These are phyloP conservation scores for Notothenia rossii DNA, from an alignment of 2,113 vertebrate species.

Conservation along the genomic window DNA sequence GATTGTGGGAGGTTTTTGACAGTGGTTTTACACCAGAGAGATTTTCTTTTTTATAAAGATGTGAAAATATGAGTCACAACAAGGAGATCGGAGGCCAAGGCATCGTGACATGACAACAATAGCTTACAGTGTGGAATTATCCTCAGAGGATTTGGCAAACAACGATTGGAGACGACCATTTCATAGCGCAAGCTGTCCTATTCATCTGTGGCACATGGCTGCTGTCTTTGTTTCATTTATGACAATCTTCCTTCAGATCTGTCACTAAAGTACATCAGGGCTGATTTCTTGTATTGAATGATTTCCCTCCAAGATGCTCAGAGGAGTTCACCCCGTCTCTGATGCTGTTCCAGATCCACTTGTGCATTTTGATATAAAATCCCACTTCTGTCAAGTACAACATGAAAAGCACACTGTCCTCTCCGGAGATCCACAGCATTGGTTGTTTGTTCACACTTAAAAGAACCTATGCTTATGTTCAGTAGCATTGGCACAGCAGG, in stretches of 20 bases:
- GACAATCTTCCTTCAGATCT: slow-evolving; percentile 14
- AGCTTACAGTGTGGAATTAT: slow-evolving; percentile 6
- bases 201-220: background rate
- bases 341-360: slow-evolving; percentile 53
- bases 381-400: slow-evolving; percentile 47
- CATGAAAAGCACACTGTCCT: slow-evolving; percentile 46
- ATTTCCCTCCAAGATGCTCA: slow-evolving; percentile 36
- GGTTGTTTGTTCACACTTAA: slow-evolving; percentile 53
- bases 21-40: background rate
- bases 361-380: slow-evolving; percentile 34
- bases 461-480: slow-evolving; percentile 36
- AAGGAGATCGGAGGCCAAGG: slow-evolving; percentile 29
- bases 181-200: slow-evolving; percentile 1
- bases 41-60: slow-evolving; percentile 16
- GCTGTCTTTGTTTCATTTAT: slow-evolving; percentile 28
- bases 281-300: background rate
- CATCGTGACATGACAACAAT: slow-evolving; percentile 7
- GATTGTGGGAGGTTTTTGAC: background rate
- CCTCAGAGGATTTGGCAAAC: slow-evolving; percentile 29
- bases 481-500: background rate
- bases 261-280: slow-evolving; percentile 6
- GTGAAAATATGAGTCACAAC: slow-evolving; percentile 28
- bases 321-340: slow-evolving; percentile 42
- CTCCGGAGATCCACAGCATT: slow-evolving; percentile 29
- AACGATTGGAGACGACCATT: background rate